phyloP scores from a whole-genome alignment of 2,888 invertebrate genomes.

The Pseudococcus viburni region DNA sequence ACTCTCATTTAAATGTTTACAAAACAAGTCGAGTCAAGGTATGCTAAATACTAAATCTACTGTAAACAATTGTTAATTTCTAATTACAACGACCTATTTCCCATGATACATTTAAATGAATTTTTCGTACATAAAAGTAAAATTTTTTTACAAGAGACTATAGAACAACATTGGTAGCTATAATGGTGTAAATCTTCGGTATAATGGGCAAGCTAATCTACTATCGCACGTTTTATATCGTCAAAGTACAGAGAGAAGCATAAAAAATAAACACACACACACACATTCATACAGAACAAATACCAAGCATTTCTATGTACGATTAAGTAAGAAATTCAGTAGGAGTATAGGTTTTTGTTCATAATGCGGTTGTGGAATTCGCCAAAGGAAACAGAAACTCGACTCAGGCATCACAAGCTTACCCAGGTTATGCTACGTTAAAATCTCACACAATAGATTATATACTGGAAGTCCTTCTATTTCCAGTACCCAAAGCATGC shows the following conservation, averaged over 20 bases:
- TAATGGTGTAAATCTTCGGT: background rate
- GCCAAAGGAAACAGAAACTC: constrained; percentile 29
- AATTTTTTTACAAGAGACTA: background rate
- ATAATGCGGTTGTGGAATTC: background rate
- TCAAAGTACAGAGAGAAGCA: background rate
- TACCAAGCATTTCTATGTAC: background rate
- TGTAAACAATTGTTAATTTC: background rate
- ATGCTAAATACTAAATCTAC: background rate
- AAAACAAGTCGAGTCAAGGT: background rate
- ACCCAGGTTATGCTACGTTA: background rate
- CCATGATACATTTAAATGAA: background rate
- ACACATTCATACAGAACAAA: background rate
- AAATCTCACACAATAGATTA: background rate
- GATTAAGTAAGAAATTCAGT: background rate
- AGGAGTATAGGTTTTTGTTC: background rate
- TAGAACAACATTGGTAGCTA: too few relatives aligned
- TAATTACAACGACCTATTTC: background rate
- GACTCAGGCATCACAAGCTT: background rate
- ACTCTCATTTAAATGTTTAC: background rate
- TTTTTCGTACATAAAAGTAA: background rate
- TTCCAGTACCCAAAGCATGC: background rate
- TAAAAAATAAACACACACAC: background rate
- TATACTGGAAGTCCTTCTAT: constrained; percentile 37
- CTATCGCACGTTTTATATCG: background rate
- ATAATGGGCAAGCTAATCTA: too few relatives aligned